Evolutionary conservation across 1,140 invertebrate species (phyloP).

Genomic region (Helicoverpa armigera): DNA sequence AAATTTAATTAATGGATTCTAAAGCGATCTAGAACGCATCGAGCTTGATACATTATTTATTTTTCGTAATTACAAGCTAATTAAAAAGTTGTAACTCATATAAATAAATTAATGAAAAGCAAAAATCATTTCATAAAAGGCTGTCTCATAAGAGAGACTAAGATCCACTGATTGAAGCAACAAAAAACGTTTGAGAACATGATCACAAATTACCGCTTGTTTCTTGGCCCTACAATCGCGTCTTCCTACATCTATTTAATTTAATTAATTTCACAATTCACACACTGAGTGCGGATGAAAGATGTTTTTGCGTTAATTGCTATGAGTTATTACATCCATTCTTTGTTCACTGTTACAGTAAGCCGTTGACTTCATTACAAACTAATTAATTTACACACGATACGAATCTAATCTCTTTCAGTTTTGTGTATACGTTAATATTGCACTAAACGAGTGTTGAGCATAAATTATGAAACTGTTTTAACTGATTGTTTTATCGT

Average conservation of each 20-base stretch:
- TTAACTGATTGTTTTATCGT: slow-evolving; percentile 50
- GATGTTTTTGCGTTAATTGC: slow-evolving; percentile 58
- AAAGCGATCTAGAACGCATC: too few species aligned
- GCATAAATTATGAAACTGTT: slow-evolving; percentile 51
- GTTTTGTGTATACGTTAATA: slow-evolving; percentile 52
- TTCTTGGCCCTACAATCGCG: slow-evolving; percentile 30
- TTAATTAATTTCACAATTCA: slow-evolving; percentile 52
- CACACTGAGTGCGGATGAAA: slow-evolving; percentile 53
- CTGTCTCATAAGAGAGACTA: neutral
- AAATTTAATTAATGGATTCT: too few species aligned
- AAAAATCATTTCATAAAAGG: too few species aligned
- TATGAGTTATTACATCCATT: slow-evolving; percentile 57
- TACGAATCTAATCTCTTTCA: slow-evolving; percentile 71
- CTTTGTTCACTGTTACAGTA: slow-evolving; percentile 58
- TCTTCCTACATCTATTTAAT: slow-evolving; percentile 43
- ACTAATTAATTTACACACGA: slow-evolving; percentile 68
- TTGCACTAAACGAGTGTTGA: slow-evolving; percentile 52
- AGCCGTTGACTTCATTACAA: slow-evolving; percentile 58
- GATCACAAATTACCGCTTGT: slow-evolving; percentile 16
- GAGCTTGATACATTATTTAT: too few species aligned
- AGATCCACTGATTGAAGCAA: neutral
- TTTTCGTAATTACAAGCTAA: too few species aligned
- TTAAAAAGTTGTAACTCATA: too few species aligned
- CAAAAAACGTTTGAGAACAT: neutral
- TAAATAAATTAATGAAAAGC: too few species aligned